These are phyloP conservation scores for Anguilla anguilla DNA, from an alignment of 2,797 vertebrate species.

Conservation along the genomic window DNA sequence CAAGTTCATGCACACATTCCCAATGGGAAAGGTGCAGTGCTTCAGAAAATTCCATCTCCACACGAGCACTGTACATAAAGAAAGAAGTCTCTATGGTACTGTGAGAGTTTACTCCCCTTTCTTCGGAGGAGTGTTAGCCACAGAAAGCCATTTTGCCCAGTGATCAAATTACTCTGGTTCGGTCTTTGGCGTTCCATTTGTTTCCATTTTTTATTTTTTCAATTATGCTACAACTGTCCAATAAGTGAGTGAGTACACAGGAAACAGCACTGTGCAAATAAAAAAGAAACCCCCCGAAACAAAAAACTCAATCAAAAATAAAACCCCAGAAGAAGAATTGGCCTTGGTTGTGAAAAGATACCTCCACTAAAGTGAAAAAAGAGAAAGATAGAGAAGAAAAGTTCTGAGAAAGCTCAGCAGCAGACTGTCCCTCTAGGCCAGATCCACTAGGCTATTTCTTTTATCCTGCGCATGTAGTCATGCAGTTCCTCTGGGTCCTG, in stretches of 20 bases:
- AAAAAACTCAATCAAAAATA: conserved; percentile 59
- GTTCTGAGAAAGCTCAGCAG: conserved; percentile 62
- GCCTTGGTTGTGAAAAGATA: conserved; percentile 69
- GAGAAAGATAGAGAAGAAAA: conserved; percentile 72
- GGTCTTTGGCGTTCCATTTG: conserved; percentile 70
- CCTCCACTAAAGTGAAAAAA: conserved; percentile 71
- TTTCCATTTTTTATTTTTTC: conserved; percentile 34
- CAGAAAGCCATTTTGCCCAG: conserved; percentile 57
- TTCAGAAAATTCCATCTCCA: conserved; percentile 50
- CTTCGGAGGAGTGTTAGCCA: conserved; percentile 51
- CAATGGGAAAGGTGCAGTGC: conserved; percentile 48
- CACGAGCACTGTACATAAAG: conserved; percentile 54
- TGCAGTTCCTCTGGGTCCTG: conserved; percentile 92
- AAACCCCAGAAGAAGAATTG: conserved; percentile 51
- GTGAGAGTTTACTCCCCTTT: conserved; percentile 48
- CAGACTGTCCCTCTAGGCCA: conserved; percentile 37
- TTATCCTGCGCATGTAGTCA: conserved; percentile 94
- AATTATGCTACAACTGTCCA: conserved; percentile 41
- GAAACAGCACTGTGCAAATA: conserved; percentile 75
- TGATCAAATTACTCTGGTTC: conserved; percentile 57
- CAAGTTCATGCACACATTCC: conserved; percentile 50
- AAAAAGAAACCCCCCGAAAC: conserved; percentile 46
- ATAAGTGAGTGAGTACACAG: conserved; percentile 63
- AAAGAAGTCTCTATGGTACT: conserved; percentile 42
- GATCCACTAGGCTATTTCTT: conserved; percentile 88